Conservation (phyloP, 2,113 vertebrate species). For the Arizona elegans region DNA sequence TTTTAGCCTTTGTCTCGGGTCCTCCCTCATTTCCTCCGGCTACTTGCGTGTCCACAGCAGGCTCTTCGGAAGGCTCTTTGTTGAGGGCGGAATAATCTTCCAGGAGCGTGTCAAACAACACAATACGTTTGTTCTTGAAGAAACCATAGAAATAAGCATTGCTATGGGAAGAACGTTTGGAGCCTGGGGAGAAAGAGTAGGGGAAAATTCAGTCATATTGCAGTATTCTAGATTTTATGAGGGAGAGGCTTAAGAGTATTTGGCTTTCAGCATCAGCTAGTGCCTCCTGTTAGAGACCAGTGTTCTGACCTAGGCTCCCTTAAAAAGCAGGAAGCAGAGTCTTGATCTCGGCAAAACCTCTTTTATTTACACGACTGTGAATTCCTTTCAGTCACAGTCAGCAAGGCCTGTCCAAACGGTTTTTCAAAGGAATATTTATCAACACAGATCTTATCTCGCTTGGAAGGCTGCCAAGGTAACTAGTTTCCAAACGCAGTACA, state of each 20-base stretch:
- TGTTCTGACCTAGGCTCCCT: too few species aligned
- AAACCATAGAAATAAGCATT: constrained; percentile 99
- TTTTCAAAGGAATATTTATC: too few species aligned
- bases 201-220: not conserved
- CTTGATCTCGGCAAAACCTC: too few species aligned
- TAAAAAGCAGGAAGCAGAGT: too few species aligned
- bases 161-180: constrained; percentile 97
- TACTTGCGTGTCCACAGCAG: constrained; percentile 46
- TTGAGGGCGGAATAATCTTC: constrained; percentile 93
- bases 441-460: too few species aligned
- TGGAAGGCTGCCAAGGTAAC: too few species aligned
- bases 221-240: not conserved
- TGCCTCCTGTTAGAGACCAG: not conserved
- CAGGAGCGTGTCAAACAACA: constrained; percentile 94
- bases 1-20: constrained; percentile 74
- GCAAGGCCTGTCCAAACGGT: too few species aligned
- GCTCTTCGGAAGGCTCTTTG: constrained; percentile 75
- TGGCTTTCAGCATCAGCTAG: too few species aligned
- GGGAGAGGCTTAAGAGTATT: too few species aligned
- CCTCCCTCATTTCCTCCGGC: constrained; percentile 71
- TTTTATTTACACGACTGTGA: too few species aligned
- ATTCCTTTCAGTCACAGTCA: too few species aligned
- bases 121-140: constrained; percentile 98
- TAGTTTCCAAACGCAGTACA: too few species aligned
- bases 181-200: constrained; percentile 72